These are phyloP conservation scores for Trichosurus vulpecula DNA, from an alignment of 2,797 vertebrate species.

Conservation along the genomic window DNA sequence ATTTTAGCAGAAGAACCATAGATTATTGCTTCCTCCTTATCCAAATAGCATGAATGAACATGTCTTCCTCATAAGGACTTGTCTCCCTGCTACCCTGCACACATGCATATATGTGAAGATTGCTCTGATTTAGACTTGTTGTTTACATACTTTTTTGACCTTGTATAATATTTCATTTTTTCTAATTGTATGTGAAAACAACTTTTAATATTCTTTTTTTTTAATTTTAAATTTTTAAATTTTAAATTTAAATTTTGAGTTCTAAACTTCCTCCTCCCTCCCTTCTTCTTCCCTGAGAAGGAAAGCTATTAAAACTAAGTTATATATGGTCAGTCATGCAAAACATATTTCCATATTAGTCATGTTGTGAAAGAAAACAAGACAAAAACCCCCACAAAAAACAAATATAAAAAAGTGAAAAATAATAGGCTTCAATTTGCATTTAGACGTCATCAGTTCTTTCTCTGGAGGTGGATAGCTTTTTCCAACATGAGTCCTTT, in stretches of 20 bases:
- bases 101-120: background rate
- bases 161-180: slow-evolving; percentile 11
- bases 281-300: background rate
- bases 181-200: background rate
- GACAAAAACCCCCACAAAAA: background rate
- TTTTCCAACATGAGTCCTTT: background rate
- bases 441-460: background rate
- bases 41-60: background rate
- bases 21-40: background rate
- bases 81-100: background rate
- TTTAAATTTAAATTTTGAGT: slow-evolving; percentile 17
- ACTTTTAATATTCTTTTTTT: slow-evolving; percentile 21
- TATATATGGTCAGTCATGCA: background rate
- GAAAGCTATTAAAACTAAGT: background rate
- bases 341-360: background rate
- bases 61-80: background rate
- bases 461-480: background rate
- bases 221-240: too few relatives aligned
- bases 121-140: background rate
- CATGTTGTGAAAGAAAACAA: background rate
- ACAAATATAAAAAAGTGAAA: background rate
- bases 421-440: background rate
- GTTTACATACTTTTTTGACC: slow-evolving; percentile 2
- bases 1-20: background rate
- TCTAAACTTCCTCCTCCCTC: slow-evolving; percentile 23